Evolutionary conservation across 2,797 vertebrate genomes (phyloP).

Genomic region (Rhinichthys osculus): DNA sequence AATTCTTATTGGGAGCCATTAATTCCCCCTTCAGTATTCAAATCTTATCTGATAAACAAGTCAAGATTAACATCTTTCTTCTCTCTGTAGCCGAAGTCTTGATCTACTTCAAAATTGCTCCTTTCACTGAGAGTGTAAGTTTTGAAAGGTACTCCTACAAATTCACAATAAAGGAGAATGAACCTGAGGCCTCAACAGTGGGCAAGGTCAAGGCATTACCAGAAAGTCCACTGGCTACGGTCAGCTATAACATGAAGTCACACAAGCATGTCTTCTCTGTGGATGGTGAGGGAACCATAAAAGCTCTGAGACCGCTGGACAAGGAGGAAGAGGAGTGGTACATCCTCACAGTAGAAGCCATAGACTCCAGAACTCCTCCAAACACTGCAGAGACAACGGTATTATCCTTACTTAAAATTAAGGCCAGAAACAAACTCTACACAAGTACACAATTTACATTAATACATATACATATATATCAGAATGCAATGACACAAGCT

Average conservation of each 20-base stretch:
- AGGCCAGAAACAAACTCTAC: too few relatives aligned
- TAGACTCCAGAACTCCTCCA: slow-evolving; percentile 74
- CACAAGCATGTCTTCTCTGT: slow-evolving; percentile 75
- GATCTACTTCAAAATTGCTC: slow-evolving; percentile 68
- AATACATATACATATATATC: too few relatives aligned
- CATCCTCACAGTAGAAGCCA: slow-evolving; percentile 76
- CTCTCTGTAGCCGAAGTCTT: slow-evolving; percentile 69
- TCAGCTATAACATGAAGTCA: slow-evolving; percentile 73
- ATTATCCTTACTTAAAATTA: too few relatives aligned
- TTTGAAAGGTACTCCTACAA: slow-evolving; percentile 76
- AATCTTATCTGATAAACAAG: not conserved
- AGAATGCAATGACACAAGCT: too few relatives aligned
- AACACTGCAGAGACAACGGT: slow-evolving; percentile 75
- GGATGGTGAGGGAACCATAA: slow-evolving; percentile 67
- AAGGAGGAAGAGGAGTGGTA: slow-evolving; percentile 76
- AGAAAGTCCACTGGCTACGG: slow-evolving; percentile 61
- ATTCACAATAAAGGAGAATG: slow-evolving; percentile 76
- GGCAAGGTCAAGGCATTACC: slow-evolving; percentile 72
- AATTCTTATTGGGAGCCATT: not conserved
- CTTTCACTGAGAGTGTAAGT: slow-evolving; percentile 64
- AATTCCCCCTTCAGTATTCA: not conserved
- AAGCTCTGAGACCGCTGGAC: slow-evolving; percentile 67
- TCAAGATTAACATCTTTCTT: slow-evolving; percentile 26
- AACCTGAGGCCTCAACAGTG: slow-evolving; percentile 60
- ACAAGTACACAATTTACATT: too few relatives aligned